Evolutionary conservation across 2,113 vertebrate genomes (phyloP).

Genomic region (Erinaceus europaeus): DNA sequence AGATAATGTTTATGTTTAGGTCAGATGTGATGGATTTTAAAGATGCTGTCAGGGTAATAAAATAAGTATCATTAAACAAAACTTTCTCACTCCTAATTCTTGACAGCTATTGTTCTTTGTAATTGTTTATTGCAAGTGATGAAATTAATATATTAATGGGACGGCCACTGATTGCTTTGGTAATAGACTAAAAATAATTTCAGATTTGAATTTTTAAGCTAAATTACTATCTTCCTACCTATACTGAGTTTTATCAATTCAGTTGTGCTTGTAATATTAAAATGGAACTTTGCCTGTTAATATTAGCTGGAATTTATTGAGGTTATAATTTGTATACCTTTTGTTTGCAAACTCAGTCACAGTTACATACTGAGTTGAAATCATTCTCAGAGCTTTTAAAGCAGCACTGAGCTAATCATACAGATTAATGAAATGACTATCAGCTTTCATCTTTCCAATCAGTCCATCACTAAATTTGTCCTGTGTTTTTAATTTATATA

Average conservation of each 20-base stretch:
- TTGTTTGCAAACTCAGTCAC: neutral
- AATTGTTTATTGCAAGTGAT: neutral
- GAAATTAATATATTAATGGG: neutral
- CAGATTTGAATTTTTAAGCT: neutral
- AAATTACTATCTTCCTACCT: neutral
- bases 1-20: constrained; percentile 7
- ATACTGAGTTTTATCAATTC: neutral
- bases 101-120: neutral
- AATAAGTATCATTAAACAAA: neutral
- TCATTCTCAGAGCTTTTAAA: neutral
- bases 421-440: neutral
- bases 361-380: neutral
- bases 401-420: neutral
- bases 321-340: neutral
- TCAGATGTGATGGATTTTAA: neutral
- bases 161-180: neutral
- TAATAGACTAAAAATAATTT: constrained; percentile 5
- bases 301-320: neutral
- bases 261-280: neutral
- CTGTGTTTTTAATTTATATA: neutral
- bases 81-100: neutral
- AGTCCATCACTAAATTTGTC: neutral
- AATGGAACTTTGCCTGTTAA: neutral
- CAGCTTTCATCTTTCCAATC: neutral
- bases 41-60: neutral